A percentile compares a stretch with the other conserved stretches of the same genome.
These are phyloP conservation scores for Eulemur coronatus DNA, from an alignment of 2,797 vertebrate genomes.

Conservation along the genomic window DNA sequence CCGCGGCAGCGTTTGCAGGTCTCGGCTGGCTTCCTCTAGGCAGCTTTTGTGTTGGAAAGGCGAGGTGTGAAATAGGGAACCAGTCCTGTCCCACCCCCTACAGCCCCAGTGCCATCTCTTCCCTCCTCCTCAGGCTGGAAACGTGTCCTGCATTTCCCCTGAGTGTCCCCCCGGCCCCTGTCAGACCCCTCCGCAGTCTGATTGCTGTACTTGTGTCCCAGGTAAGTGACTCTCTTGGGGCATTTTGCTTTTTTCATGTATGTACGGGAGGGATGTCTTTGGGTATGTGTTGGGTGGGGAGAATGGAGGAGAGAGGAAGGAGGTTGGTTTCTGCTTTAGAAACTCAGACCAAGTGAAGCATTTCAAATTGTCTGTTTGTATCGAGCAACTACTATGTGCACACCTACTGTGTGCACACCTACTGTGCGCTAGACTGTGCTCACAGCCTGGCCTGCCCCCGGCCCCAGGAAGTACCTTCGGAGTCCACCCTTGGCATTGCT, in stretches of 20 bases:
- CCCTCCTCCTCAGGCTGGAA: slow-evolving; percentile 81
- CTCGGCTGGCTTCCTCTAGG: background rate
- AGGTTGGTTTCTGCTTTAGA: background rate
- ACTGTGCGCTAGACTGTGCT: background rate
- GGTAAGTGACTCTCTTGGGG: slow-evolving; percentile 68
- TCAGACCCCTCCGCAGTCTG: slow-evolving; percentile 18
- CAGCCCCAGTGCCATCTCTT: background rate
- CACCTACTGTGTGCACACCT: background rate
- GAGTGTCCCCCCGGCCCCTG: slow-evolving; percentile 84
- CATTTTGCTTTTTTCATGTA: background rate
- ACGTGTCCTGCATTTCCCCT: slow-evolving; percentile 85
- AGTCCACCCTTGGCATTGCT: background rate
- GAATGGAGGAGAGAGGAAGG: background rate
- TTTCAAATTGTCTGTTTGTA: background rate
- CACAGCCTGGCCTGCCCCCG: background rate
- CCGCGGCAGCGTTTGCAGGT: background rate
- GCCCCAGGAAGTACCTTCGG: background rate
- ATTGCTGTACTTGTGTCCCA: slow-evolving; percentile 85
- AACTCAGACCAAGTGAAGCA: background rate
- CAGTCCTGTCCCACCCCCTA: background rate
- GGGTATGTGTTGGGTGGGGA: background rate
- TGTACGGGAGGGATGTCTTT: background rate
- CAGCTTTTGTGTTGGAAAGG: background rate
- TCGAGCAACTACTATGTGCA: background rate
- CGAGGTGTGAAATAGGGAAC: background rate